Evolutionary conservation across 2,888 invertebrate species (phyloP).

Genomic region (Calameuta filiformis): DNA sequence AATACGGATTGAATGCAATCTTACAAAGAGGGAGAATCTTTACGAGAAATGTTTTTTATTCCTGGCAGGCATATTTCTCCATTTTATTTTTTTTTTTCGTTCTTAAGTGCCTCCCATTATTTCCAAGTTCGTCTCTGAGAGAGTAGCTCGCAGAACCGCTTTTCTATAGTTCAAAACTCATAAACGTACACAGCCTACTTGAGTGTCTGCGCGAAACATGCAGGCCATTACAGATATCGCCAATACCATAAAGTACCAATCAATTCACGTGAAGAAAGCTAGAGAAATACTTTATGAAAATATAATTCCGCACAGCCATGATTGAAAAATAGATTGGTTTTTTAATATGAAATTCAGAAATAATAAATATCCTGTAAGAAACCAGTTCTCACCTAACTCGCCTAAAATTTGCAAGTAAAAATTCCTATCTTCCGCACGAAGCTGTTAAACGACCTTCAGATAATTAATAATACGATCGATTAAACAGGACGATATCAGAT

Average conservation of each 20-base stretch:
- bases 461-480: background rate
- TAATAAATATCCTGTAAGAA: no score
- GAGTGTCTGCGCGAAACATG: background rate
- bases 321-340: background rate
- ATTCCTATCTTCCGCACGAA: background rate
- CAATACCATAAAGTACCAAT: background rate
- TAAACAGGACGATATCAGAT: background rate
- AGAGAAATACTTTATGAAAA: background rate
- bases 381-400: no score
- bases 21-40: background rate
- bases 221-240: background rate
- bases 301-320: background rate
- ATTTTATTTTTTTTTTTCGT: background rate
- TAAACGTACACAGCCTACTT: background rate
- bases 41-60: background rate
- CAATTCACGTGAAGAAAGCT: background rate
- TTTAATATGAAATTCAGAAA: no score
- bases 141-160: background rate
- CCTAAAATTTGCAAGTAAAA: background rate
- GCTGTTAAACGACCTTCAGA: background rate
- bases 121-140: background rate
- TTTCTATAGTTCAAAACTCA: background rate
- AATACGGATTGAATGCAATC: background rate
- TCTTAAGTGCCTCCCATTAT: background rate
- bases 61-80: background rate